A percentile compares a stretch with the other conserved stretches of the same genome.
These are phyloP conservation scores for Hymenopus coronatus DNA, from an alignment of 2,888 invertebrate species.

Conservation along the genomic window DNA sequence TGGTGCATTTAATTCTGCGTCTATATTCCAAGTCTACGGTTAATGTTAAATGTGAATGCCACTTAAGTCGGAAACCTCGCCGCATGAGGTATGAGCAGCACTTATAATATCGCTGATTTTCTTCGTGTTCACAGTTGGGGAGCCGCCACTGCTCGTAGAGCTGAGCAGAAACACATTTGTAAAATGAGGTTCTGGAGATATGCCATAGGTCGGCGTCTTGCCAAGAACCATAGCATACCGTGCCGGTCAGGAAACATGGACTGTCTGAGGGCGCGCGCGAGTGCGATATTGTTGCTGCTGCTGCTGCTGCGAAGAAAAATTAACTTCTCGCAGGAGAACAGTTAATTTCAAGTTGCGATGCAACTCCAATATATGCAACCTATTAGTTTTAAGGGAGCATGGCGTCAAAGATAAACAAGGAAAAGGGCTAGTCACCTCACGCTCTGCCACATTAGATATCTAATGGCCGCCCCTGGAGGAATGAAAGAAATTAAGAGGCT, in stretches of 20 bases:
- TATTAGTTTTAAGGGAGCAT: not conserved
- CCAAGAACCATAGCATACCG: constrained; percentile 9
- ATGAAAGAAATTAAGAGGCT: too few relatives aligned
- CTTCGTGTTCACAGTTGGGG: too few relatives aligned
- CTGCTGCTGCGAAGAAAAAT: not conserved
- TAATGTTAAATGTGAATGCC: too few relatives aligned
- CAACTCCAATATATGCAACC: not conserved
- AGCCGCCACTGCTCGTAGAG: not conserved
- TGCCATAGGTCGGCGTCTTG: constrained; percentile 4
- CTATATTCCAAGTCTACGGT: too few relatives aligned
- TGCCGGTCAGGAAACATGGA: constrained; percentile 8
- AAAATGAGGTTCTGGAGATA: constrained; percentile 2
- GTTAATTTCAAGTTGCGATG: not conserved
- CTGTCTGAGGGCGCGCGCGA: not conserved
- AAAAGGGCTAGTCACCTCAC: too few relatives aligned
- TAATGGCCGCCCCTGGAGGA: too few relatives aligned
- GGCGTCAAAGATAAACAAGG: not conserved
- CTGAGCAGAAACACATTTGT: constrained; percentile 8
- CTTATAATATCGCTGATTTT: too few relatives aligned
- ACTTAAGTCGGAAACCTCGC: too few relatives aligned
- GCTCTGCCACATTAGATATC: too few relatives aligned
- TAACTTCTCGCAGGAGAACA: not conserved
- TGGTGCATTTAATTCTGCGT: too few relatives aligned
- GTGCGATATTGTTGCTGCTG: not conserved
- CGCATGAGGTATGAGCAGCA: too few relatives aligned